Conservation (phyloP, 2,113 vertebrate species). For the Cryptomyrus ogoouensis region DNA sequence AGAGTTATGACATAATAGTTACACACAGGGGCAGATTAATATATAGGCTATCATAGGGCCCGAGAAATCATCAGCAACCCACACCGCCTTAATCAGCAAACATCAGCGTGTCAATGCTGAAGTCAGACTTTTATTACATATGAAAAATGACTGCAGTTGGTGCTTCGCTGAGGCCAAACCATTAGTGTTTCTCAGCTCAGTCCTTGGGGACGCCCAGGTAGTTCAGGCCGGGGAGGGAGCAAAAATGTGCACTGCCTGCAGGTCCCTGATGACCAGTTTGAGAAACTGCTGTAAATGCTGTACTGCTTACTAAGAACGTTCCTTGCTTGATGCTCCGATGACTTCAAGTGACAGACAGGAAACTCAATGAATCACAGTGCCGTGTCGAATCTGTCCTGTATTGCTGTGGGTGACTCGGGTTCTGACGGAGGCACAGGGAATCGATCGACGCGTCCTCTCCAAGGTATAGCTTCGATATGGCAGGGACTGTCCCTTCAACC, state of each 20-base stretch:
- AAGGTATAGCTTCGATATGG: neutral
- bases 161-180: neutral
- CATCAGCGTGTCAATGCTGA: neutral
- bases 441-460: neutral
- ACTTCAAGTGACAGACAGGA: neutral
- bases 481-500: neutral
- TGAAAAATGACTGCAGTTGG: neutral
- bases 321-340: neutral
- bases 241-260: neutral
- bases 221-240: neutral
- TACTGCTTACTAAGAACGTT: neutral
- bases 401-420: neutral
- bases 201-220: neutral
- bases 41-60: neutral
- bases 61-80: neutral
- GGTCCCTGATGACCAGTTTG: neutral
- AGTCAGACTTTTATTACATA: neutral
- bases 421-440: neutral
- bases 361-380: neutral
- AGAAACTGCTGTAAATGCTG: neutral
- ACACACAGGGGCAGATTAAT: neutral
- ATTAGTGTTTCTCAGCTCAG: neutral
- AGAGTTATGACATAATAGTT: neutral
- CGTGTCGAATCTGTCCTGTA: neutral
- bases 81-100: neutral